Percentiles rank a stretch among this genome's conserved stretches.
These are phyloP conservation scores for Erythrolamprus reginae DNA, from an alignment of 2,113 vertebrate genomes.

Conservation along the genomic window DNA sequence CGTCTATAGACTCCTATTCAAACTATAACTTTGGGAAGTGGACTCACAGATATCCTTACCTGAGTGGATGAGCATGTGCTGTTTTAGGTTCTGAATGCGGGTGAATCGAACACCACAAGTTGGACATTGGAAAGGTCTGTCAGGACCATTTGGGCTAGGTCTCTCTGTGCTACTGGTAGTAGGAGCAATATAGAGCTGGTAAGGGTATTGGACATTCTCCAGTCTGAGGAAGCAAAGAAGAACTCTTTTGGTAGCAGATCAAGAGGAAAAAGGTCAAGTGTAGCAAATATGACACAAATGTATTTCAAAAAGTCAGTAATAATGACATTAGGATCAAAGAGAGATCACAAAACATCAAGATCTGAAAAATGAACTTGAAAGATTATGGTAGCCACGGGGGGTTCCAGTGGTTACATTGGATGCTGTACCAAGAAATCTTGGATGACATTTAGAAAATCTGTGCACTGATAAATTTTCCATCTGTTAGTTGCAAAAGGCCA, in stretches of 20 bases:
- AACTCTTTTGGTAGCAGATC: constrained; percentile 45
- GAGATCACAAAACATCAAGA: neutral
- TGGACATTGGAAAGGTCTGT: constrained; percentile 94
- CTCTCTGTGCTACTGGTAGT: constrained; percentile 85
- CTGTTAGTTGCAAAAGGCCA: neutral
- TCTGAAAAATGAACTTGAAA: neutral
- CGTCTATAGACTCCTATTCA: neutral
- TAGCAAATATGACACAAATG: accelerated
- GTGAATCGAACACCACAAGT: constrained; percentile 97
- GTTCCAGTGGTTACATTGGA: neutral
- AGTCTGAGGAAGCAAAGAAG: constrained; percentile 73
- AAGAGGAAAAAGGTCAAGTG: neutral
- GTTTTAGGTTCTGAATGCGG: constrained; percentile 98
- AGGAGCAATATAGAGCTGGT: constrained; percentile 95
- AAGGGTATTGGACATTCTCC: constrained; percentile 94
- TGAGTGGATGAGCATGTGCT: constrained; percentile 99
- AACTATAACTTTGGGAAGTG: neutral
- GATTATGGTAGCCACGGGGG: neutral
- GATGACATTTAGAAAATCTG: neutral
- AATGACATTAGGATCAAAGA: neutral
- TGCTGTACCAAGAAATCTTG: neutral
- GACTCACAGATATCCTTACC: constrained; percentile 67
- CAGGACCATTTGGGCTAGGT: constrained; percentile 88
- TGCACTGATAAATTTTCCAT: neutral
- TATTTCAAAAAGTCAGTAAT: neutral